Base-by-base conservation (phyloP, 2,797 vertebrate genomes). In the Cynodonichthys magdalenae region DNA sequence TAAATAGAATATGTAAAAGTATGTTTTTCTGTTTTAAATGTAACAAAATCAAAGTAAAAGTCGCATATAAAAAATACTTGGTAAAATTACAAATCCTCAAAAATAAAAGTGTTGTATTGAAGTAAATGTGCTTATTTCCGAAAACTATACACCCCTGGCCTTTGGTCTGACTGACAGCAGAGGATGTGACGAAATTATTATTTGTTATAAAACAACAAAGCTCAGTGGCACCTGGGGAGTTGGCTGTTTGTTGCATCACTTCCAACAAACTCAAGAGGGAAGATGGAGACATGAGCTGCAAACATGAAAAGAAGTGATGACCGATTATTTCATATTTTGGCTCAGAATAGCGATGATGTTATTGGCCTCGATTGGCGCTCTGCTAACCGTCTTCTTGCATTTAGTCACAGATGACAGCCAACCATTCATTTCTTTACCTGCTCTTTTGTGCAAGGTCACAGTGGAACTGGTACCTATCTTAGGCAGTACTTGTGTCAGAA, bases 171-270 rank as follows among this genome's bases (percentile, higher is more conserved):
- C 27, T 39, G 48, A 65, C 2, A 28, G 29, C 34, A 52, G 54
- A 66, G 53, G 17, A 18, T 28, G n/a, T 11, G 55, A 77, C 70
- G 28, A 68, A 69, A 59, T 50, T 63, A 8, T 18, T 20, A 41
- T 65, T 62, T 20, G n/a, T 71, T 61, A 77, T 61, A 27, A 71
- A 74, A 67, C 24, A 28, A 47, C 59, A 20, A 49, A 34, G 56
- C 57, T 51, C 56, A 66, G 31, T 48, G 52, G 53, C 57, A 5
- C 36, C 31, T 0, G 36, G 0, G 55, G n/a, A 71, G 27, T 15
- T 57, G 71, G 20, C 56, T 12, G 34, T 53, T 51, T 70, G 53
- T 52, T 51, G 12, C 20, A 28, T 71, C 59, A 56, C 41, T 63
- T 70, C 62, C 57, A 19, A 8, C 7, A 45, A 53, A 45, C 42